Evolutionary conservation across 2,888 invertebrate species (phyloP).

Genomic region (Rhingia campestris): DNA sequence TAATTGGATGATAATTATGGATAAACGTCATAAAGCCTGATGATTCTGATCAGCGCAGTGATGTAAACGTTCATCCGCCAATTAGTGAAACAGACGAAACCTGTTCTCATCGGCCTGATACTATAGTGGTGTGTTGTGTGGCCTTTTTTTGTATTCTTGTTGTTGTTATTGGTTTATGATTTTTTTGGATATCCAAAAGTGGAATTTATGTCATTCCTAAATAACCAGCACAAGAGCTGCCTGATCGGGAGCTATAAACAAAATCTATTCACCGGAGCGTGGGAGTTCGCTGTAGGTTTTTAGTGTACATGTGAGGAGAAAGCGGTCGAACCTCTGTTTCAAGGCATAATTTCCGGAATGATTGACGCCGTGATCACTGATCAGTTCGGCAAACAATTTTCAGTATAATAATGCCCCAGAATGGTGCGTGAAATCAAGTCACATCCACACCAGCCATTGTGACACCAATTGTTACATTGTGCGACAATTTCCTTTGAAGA

Average conservation of each 20-base stretch:
- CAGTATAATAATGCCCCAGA: conserved; percentile 21
- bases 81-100: conserved; percentile 66
- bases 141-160: conserved; percentile 35
- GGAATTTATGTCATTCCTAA: conserved; percentile 72
- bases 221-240: conserved; percentile 60
- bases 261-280: conserved; percentile 49
- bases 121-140: conserved; percentile 42
- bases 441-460: conserved; percentile 66
- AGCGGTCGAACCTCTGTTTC: conserved; percentile 42
- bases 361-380: conserved; percentile 51
- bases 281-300: conserved; percentile 50
- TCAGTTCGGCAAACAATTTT: conserved; percentile 31
- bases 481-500: conserved; percentile 64
- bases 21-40: conserved; percentile 72
- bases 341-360: conserved; percentile 55
- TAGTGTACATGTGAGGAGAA: conserved; percentile 47
- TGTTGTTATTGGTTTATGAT: conserved; percentile 50
- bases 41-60: conserved; percentile 69
- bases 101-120: conserved; percentile 37
- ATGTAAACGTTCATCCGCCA: conserved; percentile 71
- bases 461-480: conserved; percentile 58
- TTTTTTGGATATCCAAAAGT: conserved; percentile 45
- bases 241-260: conserved; percentile 71
- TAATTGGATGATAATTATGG: conserved; percentile 74
- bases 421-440: conserved; percentile 67